phyloP scores from a whole-genome alignment of 2,797 vertebrate species.

The Amniataba percoides region DNA sequence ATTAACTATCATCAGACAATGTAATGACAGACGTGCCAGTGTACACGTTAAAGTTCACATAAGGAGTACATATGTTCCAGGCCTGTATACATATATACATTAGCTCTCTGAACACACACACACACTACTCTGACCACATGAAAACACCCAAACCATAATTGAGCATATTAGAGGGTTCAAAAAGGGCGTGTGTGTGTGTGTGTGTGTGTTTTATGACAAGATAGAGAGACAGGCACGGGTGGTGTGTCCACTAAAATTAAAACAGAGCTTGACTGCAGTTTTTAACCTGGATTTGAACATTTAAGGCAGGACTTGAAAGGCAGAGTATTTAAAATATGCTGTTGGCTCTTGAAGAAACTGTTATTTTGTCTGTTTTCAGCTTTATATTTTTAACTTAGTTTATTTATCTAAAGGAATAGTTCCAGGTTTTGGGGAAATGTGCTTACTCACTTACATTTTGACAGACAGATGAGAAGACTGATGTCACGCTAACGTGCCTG shows the following conservation, averaged over 20 bases:
- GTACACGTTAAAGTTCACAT: constrained; percentile 26
- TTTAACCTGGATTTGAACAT: constrained; percentile 10
- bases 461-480: neutral
- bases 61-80: constrained; percentile 45
- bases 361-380: neutral
- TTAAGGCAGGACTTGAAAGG: neutral
- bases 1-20: constrained; percentile 34
- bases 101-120: constrained; percentile 9
- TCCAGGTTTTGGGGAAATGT: neutral
- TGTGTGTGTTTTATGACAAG: constrained; percentile 31
- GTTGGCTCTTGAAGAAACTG: neutral
- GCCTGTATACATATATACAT: constrained; percentile 1
- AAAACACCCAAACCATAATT: constrained; percentile 23
- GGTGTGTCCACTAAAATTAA: constrained; percentile 21
- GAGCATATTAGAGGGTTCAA: constrained; percentile 34
- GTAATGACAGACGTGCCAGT: constrained; percentile 38
- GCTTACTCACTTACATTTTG: neutral
- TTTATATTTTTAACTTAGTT: neutral
- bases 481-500: neutral
- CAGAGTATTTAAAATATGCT: constrained; percentile 1
- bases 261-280: constrained; percentile 21
- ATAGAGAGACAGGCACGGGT: constrained; percentile 14
- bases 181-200: neutral
- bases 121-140: constrained; percentile 45
- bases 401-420: neutral